These are phyloP conservation scores for Paramuricea clavata DNA, from an alignment of 92 coral and sea anemone genomes.

Conservation along the genomic window DNA sequence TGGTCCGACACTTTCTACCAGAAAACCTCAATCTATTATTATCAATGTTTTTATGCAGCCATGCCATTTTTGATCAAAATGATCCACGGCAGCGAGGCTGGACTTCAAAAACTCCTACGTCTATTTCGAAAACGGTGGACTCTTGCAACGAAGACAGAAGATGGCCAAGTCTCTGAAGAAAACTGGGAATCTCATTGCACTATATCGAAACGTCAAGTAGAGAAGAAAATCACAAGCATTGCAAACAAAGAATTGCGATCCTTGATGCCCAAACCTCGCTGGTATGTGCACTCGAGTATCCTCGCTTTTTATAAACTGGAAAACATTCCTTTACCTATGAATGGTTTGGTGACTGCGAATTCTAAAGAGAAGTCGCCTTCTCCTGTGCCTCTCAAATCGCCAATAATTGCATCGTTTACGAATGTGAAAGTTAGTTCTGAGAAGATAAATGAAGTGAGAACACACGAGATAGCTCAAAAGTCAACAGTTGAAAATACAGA, in stretches of 20 bases:
- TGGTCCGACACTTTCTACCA: too few relatives aligned
- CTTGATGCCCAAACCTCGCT: conserved; percentile 70
- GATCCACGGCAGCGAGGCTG: conserved; percentile 85
- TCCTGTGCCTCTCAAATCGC: conserved; percentile 24
- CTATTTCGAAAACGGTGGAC: conserved; percentile 91
- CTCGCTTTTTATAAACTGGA: conserved; percentile 69
- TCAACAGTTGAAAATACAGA: background rate
- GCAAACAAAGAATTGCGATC: conserved; percentile 86
- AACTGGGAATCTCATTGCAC: conserved; percentile 77
- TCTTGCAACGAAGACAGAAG: conserved; percentile 63
- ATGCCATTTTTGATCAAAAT: conserved; percentile 85
- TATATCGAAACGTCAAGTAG: conserved; percentile 91
- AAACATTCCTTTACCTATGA: conserved; percentile 30
- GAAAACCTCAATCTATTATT: background rate
- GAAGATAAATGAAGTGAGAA: background rate
- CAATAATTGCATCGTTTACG: conserved; percentile 47
- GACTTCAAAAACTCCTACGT: conserved; percentile 77
- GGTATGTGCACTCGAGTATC: conserved; percentile 85
- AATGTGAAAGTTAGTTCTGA: conserved; percentile 17
- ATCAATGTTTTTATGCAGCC: conserved; percentile 65
- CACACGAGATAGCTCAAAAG: background rate
- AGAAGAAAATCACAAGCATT: conserved; percentile 80
- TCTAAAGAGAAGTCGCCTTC: conserved; percentile 36
- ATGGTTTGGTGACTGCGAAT: conserved; percentile 2
- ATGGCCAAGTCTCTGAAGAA: conserved; percentile 55